Base-by-base conservation (phyloP, 2,888 invertebrate genomes). In the Drosophila leonis region DNA sequence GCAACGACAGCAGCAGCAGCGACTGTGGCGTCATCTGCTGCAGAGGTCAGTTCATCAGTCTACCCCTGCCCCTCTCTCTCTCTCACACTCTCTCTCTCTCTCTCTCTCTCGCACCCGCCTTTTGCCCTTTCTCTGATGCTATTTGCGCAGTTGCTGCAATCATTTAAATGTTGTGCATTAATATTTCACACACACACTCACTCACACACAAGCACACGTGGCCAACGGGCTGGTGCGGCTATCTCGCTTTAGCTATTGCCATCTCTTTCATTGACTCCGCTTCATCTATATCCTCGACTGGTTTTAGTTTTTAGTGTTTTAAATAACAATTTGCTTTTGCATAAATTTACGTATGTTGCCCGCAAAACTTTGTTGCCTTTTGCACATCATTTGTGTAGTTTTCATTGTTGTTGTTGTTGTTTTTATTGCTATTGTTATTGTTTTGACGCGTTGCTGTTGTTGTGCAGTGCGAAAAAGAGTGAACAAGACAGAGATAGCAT, bases 151-250 rank as follows among this genome's bases (percentile, higher is more conserved):
- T 55, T 78, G 68, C 69, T 75, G 83, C 88, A 82, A 90, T 85
- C 84, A 90, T 90, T 90, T 88, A 90, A 86, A 86, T 89, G 88
- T 82, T 87, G 72, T 86, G 78, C 88, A 88, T 88, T 86, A 89
- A 88, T 86, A 88, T 85, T 89, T 82, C 69, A 87, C 78, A 74
- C 74, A 72, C 74, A 74, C 55, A 42, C 64, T 76, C 75, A 69
- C 74, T 69, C 72, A 8, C 41, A 27, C 49, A 41, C 56, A 70
- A 59, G 44, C 64, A 65, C 65, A 37, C 48, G 62, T 51, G 46
- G 37, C 42, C 49, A 49, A 55, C 46, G 10, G 15, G 20, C 60
- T 44, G 44, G 0, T 48, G 56, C n/a, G 24, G 39, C 41, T 52
- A 60, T 42, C 41, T 52, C 44, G 10, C 51, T 20, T 12, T 5